These are phyloP conservation scores for Hyperoplus immaculatus DNA, from an alignment of 2,797 vertebrate species.

Conservation along the genomic window DNA sequence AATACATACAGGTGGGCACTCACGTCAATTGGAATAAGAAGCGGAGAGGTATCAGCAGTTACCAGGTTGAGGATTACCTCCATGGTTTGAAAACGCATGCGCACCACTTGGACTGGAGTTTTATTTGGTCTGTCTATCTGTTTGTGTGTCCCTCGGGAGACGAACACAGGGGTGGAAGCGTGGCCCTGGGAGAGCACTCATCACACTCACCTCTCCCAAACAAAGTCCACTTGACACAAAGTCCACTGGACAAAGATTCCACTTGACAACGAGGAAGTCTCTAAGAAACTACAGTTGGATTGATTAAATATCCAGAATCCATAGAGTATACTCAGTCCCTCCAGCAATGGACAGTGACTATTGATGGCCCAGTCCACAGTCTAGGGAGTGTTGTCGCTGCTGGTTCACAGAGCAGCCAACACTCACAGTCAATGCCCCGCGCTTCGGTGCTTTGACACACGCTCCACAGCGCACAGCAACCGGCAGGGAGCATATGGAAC, in stretches of 20 bases:
- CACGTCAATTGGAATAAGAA: conserved; percentile 73
- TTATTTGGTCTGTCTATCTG: conserved; percentile 44
- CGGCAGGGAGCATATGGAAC: conserved; percentile 30
- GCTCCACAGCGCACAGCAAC: conserved; percentile 21
- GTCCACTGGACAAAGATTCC: conserved; percentile 45
- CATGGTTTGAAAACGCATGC: conserved; percentile 70
- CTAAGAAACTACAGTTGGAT: conserved; percentile 27
- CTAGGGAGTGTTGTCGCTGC: conserved; percentile 27
- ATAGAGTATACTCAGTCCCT: conserved; percentile 26
- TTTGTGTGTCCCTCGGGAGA: conserved; percentile 25
- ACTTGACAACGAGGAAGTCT: conserved; percentile 40
- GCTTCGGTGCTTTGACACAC: conserved; percentile 49
- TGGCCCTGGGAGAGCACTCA: conserved; percentile 35
- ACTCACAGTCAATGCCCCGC: conserved; percentile 46
- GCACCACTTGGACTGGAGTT: conserved; percentile 25
- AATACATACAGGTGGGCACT: conserved; percentile 60
- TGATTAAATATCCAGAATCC: conserved; percentile 63
- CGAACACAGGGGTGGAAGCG: conserved; percentile 12
- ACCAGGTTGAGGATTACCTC: conserved; percentile 87
- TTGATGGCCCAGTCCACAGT: conserved; percentile 35
- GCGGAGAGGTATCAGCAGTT: conserved; percentile 78
- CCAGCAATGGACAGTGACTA: conserved; percentile 39
- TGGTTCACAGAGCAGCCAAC: conserved; percentile 45
- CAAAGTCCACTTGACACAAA: conserved; percentile 57
- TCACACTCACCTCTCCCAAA: conserved; percentile 56